Percentiles rank a stretch among this genome's conserved stretches.
Conservation (phyloP, 2,113 vertebrate species). For the Lonchura striata region DNA sequence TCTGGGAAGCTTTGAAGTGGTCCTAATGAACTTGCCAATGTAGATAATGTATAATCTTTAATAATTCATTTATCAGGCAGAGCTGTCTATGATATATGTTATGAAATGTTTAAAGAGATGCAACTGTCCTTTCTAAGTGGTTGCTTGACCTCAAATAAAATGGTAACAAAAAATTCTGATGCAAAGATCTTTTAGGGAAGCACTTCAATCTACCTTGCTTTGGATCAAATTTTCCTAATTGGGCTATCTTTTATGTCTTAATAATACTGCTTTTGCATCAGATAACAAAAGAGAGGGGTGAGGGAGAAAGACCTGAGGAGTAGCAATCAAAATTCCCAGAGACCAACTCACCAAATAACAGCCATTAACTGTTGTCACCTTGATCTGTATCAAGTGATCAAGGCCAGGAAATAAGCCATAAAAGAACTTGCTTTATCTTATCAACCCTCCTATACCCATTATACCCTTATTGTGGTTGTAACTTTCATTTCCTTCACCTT, state of each 20-base stretch:
- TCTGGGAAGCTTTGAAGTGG: conserved; percentile 15
- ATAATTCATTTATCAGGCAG: conserved; percentile 53
- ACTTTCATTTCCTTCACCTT: conserved; percentile 9
- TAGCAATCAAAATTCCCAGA: not conserved
- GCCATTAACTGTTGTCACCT: not conserved
- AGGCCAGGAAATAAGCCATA: not conserved
- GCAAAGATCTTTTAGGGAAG: not conserved
- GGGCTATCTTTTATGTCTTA: not conserved
- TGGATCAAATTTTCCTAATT: not conserved
- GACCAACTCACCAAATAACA: not conserved
- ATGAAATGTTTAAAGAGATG: conserved; percentile 10
- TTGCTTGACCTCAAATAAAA: not conserved
- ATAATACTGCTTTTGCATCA: not conserved
- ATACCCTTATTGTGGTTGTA: conserved; percentile 6
- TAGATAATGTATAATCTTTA: conserved; percentile 56
- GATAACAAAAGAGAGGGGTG: not conserved
- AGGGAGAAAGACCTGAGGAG: not conserved
- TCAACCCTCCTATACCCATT: not conserved
- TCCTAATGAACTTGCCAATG: conserved; percentile 30
- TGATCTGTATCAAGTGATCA: not conserved
- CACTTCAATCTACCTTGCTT: not conserved
- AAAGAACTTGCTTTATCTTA: conserved; percentile 34
- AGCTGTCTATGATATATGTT: not conserved
- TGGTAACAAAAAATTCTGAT: not conserved
- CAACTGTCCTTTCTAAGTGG: not conserved